Evolutionary conservation across 2,888 invertebrate genomes (phyloP), one percentile per base, ranked within the genome.

Genomic region (Pinctada fucata): DNA sequence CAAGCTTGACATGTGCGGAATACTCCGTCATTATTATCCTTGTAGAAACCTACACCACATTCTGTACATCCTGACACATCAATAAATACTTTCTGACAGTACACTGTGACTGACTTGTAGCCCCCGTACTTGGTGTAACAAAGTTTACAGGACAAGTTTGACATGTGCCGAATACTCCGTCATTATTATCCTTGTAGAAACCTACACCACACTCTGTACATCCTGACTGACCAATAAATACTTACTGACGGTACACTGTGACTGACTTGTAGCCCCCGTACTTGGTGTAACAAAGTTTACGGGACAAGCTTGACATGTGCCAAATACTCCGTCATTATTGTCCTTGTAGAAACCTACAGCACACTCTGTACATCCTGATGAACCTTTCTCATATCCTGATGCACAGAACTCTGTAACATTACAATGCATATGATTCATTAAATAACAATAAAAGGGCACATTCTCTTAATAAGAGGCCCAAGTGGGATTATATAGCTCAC

Each of bases 21-120:
- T 16, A 75, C 75, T 8, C 78, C 63, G 3, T 80, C 82, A 67
- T 85, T 79, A 70, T 84, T 78, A 71, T n/a, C n/a, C n/a, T n/a
- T n/a, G n/a, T 86, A 85, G 6, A 66, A 76, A 13, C 86, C 86
- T 58, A 83, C 76, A 2, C 58, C 71, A 79, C 87, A 87, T 92
- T 80, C 97, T 94, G 91, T 98, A 99, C 45, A 98, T 97, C 3
- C 97, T 86, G n/a, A n/a, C n/a, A n/a, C n/a, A n/a, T n/a, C n/a
- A n/a, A n/a, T n/a, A 47, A 2, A 50, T 72, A 85, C 85, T 83
- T 79, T 86, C 87, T 79, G 4, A 85, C 75, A 31, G 66, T 81
- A 72, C 87, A 87, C 48, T 80, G 64, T 10, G 31, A 6, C 4
- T 51, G 48, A 16, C 75, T 77, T 6, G 45, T 63, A 10, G 86